These are phyloP conservation scores for Idris sp. DNA, from an alignment of 1,140 invertebrate species.

Conservation along the genomic window DNA sequence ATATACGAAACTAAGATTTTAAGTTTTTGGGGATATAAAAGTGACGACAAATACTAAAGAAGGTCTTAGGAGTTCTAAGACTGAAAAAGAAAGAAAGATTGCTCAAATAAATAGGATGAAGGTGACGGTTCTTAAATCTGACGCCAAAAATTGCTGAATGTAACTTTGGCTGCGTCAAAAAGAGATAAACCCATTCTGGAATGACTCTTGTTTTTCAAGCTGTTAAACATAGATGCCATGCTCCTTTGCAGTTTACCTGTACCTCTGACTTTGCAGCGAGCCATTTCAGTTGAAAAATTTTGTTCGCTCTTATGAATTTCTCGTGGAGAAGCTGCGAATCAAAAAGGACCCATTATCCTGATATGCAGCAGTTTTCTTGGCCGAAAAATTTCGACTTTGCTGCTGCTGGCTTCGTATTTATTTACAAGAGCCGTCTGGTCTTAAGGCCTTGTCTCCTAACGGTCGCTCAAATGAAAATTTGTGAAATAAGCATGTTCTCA, in stretches of 20 bases:
- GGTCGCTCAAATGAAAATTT: constrained; percentile 37
- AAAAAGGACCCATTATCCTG: constrained; percentile 52
- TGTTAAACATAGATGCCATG: constrained; percentile 39
- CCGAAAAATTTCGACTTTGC: constrained; percentile 36
- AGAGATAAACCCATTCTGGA: constrained; percentile 34
- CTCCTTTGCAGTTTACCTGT: constrained; percentile 33
- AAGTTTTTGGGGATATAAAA: constrained; percentile 17
- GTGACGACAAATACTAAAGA: constrained; percentile 20
- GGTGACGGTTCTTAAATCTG: constrained; percentile 45
- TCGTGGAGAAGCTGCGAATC: constrained; percentile 33
- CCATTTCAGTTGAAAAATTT: constrained; percentile 40
- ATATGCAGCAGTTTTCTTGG: constrained; percentile 34
- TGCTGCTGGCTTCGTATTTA: constrained; percentile 22
- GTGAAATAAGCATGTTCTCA: no score
- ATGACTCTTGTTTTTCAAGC: constrained; percentile 38
- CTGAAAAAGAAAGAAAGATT: constrained; percentile 25
- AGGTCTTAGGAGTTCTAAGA: constrained; percentile 17
- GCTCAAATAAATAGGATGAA: constrained; percentile 38
- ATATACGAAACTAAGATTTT: no score
- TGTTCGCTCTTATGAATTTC: constrained; percentile 25
- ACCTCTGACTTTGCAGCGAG: constrained; percentile 34
- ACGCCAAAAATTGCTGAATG: constrained; percentile 30
- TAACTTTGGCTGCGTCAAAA: constrained; percentile 37
- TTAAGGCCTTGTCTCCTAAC: constrained; percentile 33
- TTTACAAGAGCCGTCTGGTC: constrained; percentile 34